Evolutionary conservation across 2,113 vertebrate genomes (phyloP).

Genomic region (Silurus glanis): DNA sequence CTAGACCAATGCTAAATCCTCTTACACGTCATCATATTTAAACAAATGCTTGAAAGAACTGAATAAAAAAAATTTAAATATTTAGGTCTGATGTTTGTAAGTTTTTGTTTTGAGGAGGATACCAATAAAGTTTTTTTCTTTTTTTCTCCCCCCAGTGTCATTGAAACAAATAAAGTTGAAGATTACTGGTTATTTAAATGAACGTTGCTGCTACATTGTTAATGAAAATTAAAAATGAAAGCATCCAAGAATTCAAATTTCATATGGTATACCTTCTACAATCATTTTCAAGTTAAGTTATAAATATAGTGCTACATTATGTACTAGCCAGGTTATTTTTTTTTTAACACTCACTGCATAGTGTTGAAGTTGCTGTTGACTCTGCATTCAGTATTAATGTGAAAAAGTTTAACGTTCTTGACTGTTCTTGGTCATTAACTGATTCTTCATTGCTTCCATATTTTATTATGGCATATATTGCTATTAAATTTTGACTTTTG

Average conservation of each 20-base stretch:
- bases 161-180: slow-evolving; percentile 46
- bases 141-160: slow-evolving; percentile 58
- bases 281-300: not conserved
- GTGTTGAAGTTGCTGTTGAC: not conserved
- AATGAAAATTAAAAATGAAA: not conserved
- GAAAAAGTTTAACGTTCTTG: not conserved
- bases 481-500: not conserved
- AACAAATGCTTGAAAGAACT: slow-evolving; percentile 65
- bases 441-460: not conserved
- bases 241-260: not conserved
- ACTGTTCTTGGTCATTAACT: not conserved
- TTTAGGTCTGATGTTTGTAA: slow-evolving; percentile 72
- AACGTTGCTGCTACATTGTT: not conserved
- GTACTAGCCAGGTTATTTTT: not conserved
- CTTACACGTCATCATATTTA: slow-evolving; percentile 65
- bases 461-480: not conserved
- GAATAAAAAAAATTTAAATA: slow-evolving; percentile 76
- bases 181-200: slow-evolving; percentile 3
- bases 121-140: slow-evolving; percentile 76
- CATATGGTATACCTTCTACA: not conserved
- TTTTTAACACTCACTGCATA: not conserved
- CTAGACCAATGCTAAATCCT: slow-evolving; percentile 70
- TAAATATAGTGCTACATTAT: not conserved
- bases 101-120: slow-evolving; percentile 68
- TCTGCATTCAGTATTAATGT: not conserved